These are phyloP conservation scores for Cygnus atratus DNA, from an alignment of 2,113 vertebrate genomes.

Conservation along the genomic window DNA sequence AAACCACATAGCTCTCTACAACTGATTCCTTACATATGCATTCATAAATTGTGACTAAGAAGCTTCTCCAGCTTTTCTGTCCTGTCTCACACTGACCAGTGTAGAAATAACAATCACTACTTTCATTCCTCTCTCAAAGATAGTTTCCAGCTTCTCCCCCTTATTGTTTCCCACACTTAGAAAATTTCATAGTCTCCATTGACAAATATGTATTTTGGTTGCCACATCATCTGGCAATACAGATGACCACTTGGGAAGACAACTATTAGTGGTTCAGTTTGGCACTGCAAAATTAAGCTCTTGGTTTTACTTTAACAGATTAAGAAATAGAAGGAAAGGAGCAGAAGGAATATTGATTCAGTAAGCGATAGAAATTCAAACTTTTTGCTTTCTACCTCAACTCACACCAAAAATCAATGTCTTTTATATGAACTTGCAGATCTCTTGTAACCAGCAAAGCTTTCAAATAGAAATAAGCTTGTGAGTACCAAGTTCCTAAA, in stretches of 20 bases:
- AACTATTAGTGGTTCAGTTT: neutral
- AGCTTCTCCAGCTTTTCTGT: neutral
- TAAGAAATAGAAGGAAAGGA: neutral
- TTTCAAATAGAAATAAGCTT: neutral
- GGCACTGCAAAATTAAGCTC: neutral
- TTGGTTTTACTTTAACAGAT: neutral
- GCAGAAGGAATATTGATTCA: neutral
- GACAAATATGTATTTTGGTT: neutral
- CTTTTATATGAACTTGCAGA: fast-evolving
- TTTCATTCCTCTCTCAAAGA: neutral
- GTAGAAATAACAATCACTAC: neutral
- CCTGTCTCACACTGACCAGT: neutral
- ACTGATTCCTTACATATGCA: neutral
- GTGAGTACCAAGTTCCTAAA: neutral
- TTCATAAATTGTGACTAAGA: neutral
- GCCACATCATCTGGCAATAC: neutral
- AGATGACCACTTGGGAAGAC: neutral
- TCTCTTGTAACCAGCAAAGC: neutral
- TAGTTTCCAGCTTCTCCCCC: neutral
- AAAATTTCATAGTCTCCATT: neutral
- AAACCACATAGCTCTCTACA: neutral
- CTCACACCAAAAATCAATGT: neutral
- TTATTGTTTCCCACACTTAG: neutral
- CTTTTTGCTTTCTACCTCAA: neutral
- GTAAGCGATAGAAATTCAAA: neutral